Evolutionary conservation across 2,888 invertebrate species (phyloP), one percentile per base, ranked within the genome.

Genomic region (Caenorhabditis angaria): DNA sequence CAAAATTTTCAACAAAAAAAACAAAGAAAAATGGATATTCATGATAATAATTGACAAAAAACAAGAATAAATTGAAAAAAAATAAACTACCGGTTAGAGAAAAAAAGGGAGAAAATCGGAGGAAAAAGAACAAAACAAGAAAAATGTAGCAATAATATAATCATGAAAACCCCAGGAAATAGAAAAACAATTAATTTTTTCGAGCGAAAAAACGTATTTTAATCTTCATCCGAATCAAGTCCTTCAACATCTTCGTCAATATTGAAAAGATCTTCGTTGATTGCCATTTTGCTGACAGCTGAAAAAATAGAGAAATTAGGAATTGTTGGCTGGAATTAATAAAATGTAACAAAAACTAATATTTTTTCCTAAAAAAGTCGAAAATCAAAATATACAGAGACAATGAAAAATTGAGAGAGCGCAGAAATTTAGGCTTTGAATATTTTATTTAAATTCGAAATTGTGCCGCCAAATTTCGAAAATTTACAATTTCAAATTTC

Each of bases 221-320:
- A 79, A 32, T 81, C 81, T 47, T 70, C 73, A 57, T 79, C 79
- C 20, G 72, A 76, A 62, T 84, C 83, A 50, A 80, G 66, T 25
- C 62, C 66, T 20, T 83, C 85, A n/a, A 80, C 74, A 50, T 82
- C 78, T 53, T 84, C 85, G 61, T 84, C 86, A 41, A 78, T 83
- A 61, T 85, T 82, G 78, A 87, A 87, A 28, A 87, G 75, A 59
- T 87, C 85, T 62, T 84, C 87, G 73, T 87, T 85, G 78, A 87
- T 82, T 24, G 76, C 77, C 75, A 83, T 80, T 64, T 80, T 79
- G 20, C 69, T 67, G 41, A 82, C 63, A 22, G 72, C 80, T 82
- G 68, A 50, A 80, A 59, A 56, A 12, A 29, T 5, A 20, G 25
- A 54, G 25, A 22, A 27, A 22, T 12, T 22, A 12, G 6, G 8